Evolutionary conservation across 2,888 invertebrate species (phyloP).

Genomic region (Diploptera punctata): DNA sequence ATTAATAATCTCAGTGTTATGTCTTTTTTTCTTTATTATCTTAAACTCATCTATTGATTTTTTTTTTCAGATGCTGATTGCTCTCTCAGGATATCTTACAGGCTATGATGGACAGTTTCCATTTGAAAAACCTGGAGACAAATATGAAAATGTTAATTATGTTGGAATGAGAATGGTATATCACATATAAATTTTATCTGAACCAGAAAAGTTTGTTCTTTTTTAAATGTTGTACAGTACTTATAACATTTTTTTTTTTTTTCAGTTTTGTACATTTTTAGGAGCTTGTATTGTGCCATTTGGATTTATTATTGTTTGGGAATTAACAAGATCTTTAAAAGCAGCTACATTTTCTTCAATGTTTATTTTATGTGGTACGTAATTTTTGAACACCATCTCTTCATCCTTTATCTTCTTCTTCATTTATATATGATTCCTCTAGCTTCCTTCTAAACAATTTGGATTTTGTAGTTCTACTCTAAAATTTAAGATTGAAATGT

Average conservation of each 20-base stretch:
- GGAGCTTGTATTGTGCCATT: constrained; percentile 88
- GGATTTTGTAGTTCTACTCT: too few relatives aligned
- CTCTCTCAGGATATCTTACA: constrained; percentile 86
- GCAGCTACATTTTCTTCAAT: constrained; percentile 82
- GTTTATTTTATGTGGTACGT: constrained; percentile 85
- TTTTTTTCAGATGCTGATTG: constrained; percentile 88
- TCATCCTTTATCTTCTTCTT: too few relatives aligned
- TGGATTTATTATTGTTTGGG: constrained; percentile 86
- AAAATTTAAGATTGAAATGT: too few relatives aligned
- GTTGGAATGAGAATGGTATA: constrained; percentile 93
- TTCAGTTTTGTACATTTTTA: constrained; percentile 88
- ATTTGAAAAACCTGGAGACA: constrained; percentile 95
- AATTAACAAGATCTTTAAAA: constrained; percentile 81
- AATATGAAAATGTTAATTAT: constrained; percentile 86
- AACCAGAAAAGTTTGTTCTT: background rate
- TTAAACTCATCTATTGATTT: too few relatives aligned
- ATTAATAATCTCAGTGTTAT: too few relatives aligned
- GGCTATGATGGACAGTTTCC: constrained; percentile 95
- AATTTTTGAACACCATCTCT: too few relatives aligned
- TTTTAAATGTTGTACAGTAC: background rate
- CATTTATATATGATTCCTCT: too few relatives aligned
- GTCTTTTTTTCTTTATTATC: too few relatives aligned
- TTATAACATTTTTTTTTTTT: constrained; percentile 47
- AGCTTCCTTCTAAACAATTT: too few relatives aligned
- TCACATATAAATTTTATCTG: constrained; percentile 42